phyloP scores from a whole-genome alignment of 2,888 invertebrate genomes.

The Drosophila mercatorum region DNA sequence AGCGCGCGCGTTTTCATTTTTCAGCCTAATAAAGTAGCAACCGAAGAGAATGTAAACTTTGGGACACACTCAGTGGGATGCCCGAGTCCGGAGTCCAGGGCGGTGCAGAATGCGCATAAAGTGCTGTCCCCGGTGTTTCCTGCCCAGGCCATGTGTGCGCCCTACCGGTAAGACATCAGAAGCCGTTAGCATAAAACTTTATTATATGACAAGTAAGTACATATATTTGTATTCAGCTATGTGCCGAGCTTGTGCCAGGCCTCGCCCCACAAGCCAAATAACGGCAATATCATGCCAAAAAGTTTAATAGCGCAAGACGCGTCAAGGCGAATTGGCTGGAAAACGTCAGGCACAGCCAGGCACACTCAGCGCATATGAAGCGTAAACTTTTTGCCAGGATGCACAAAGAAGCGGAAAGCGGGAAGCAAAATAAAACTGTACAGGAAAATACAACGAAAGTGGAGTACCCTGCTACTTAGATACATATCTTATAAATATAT shows the following conservation, averaged over 20 bases:
- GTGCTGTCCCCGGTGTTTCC: constrained; percentile 40
- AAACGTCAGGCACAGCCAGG: constrained; percentile 57
- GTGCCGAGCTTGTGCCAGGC: constrained; percentile 20
- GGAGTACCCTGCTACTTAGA: constrained; percentile 22
- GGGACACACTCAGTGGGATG: constrained; percentile 48
- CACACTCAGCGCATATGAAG: constrained; percentile 63
- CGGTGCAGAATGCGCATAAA: constrained; percentile 55
- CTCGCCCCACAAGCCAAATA: constrained; percentile 50
- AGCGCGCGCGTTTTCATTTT: constrained; percentile 62
- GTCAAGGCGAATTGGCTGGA: constrained; percentile 73
- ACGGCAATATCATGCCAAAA: constrained; percentile 72
- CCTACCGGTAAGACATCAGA: constrained; percentile 62
- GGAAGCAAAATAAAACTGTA: constrained; percentile 22
- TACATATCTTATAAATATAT: neutral
- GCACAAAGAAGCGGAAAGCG: constrained; percentile 31
- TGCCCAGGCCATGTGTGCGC: constrained; percentile 60
- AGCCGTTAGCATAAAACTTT: constrained; percentile 76
- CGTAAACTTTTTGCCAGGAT: constrained; percentile 56
- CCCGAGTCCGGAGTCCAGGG: constrained; percentile 21
- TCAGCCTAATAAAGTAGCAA: constrained; percentile 73
- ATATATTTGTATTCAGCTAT: constrained; percentile 62
- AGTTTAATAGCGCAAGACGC: constrained; percentile 75
- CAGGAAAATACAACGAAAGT: constrained; percentile 18
- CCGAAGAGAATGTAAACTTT: constrained; percentile 51
- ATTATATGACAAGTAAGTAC: constrained; percentile 76